Evolutionary conservation across 2,888 invertebrate genomes (phyloP).

Genomic region (Dimorphilus gyrociliatus): DNA sequence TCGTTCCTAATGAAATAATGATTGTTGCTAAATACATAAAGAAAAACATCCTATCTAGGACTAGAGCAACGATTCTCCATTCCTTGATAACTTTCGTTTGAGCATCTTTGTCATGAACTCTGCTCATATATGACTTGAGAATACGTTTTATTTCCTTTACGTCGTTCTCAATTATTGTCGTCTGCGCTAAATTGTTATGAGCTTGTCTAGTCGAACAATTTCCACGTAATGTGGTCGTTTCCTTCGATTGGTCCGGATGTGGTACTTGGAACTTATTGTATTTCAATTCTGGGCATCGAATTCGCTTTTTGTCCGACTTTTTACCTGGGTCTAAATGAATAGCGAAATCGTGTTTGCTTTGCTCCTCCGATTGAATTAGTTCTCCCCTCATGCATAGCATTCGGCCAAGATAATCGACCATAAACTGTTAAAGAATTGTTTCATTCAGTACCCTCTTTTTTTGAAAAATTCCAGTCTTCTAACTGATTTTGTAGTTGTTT

Average conservation of each 20-base stretch:
- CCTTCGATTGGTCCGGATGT: no score
- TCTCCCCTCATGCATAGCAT: no score
- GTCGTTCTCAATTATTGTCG: no score
- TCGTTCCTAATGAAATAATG: conserved; percentile 20
- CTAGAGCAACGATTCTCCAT: conserved; percentile 27
- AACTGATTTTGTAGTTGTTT: no score
- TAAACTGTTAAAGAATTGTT: no score
- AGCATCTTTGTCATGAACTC: conserved; percentile 13
- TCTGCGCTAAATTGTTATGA: neutral
- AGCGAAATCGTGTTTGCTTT: no score
- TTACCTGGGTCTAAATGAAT: no score
- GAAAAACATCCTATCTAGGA: conserved; percentile 27
- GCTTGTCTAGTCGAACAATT: neutral
- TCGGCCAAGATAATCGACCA: no score
- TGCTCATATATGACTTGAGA: neutral
- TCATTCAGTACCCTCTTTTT: no score
- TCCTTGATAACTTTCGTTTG: conserved; percentile 21
- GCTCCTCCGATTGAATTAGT: no score
- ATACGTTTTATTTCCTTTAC: neutral
- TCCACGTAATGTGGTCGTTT: neutral
- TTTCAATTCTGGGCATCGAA: conserved; percentile 8
- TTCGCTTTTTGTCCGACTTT: conserved; percentile 9
- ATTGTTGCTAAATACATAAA: conserved; percentile 20
- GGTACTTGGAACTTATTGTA: conserved; percentile 13
- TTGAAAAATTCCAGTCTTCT: no score